A percentile compares a stretch with the other conserved stretches of the same genome.
phyloP scores from a whole-genome alignment of 2,888 invertebrate genomes.

The Drosophila pullipes region DNA sequence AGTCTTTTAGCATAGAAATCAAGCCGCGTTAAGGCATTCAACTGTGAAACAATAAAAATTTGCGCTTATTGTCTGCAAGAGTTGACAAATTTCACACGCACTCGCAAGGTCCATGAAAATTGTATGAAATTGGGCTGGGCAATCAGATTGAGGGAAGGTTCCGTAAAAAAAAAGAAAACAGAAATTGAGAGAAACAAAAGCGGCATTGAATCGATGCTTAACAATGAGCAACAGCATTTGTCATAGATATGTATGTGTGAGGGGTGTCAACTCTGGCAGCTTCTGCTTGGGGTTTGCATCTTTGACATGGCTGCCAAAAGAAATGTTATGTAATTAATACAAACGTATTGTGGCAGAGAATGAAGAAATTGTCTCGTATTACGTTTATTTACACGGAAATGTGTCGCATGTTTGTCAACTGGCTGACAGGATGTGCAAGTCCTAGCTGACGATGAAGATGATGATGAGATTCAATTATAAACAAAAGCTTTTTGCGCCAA shows the following conservation, averaged over 20 bases:
- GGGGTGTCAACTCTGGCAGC: conserved; percentile 50
- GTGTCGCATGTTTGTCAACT: conserved; percentile 48
- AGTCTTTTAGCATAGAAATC: conserved; percentile 26
- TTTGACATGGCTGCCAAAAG: conserved; percentile 48
- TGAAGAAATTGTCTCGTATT: conserved; percentile 37
- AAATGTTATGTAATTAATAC: conserved; percentile 63
- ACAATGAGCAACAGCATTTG: conserved; percentile 57
- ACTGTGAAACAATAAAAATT: conserved; percentile 60
- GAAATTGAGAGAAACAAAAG: conserved; percentile 27
- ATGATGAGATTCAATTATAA: conserved; percentile 44
- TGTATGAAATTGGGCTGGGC: conserved; percentile 54
- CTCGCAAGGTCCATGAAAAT: conserved; percentile 58
- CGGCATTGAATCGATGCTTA: neutral
- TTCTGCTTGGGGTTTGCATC: conserved; percentile 17
- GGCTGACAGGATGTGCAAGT: conserved; percentile 50
- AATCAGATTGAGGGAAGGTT: conserved; percentile 47
- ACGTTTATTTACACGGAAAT: conserved; percentile 59
- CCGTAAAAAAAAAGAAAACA: conserved; percentile 8
- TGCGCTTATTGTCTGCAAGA: conserved; percentile 48
- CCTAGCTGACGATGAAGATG: neutral
- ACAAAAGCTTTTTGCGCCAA: conserved; percentile 9
- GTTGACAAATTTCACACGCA: conserved; percentile 72
- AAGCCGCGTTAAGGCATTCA: conserved; percentile 46
- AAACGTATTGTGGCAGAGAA: conserved; percentile 19
- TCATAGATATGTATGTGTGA: conserved; percentile 47